phyloP scores from a whole-genome alignment of 2,888 invertebrate species.

The Smittia aterrima region DNA sequence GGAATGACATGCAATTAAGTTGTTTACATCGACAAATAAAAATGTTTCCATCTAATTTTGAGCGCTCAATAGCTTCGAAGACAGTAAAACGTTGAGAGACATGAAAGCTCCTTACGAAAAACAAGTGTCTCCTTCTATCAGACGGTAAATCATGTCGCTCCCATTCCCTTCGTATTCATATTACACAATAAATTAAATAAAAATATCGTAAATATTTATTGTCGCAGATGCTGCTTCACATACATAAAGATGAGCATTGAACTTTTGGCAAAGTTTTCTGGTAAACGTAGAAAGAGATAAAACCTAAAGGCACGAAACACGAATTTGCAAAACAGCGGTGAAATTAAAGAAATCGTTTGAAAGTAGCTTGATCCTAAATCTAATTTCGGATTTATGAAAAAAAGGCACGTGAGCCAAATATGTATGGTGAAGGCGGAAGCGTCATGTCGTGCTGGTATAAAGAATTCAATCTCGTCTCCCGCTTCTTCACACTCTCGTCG shows the following conservation, averaged over 20 bases:
- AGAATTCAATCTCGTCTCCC: no score
- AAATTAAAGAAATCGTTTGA: background rate
- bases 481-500: no score
- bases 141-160: background rate
- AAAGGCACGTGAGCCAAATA: background rate
- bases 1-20: constrained; percentile 25
- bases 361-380: background rate
- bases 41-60: no score
- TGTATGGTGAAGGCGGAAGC: no score
- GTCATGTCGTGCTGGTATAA: no score
- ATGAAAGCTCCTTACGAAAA: background rate
- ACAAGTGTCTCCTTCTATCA: background rate
- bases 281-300: background rate
- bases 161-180: background rate
- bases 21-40: constrained; percentile 13
- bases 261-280: constrained; percentile 1
- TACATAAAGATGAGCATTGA: background rate
- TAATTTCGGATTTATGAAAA: constrained; percentile 3
- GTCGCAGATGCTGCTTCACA: constrained; percentile 4
- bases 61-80: no score
- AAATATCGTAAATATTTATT: constrained; percentile 1
- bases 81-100: background rate
- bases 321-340: background rate
- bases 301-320: background rate
- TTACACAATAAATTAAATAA: constrained; percentile 6